A percentile compares a stretch with the other conserved stretches of the same genome.
phyloP scores from a whole-genome alignment of 2,113 vertebrate species.

The Cynoglossus semilaevis region DNA sequence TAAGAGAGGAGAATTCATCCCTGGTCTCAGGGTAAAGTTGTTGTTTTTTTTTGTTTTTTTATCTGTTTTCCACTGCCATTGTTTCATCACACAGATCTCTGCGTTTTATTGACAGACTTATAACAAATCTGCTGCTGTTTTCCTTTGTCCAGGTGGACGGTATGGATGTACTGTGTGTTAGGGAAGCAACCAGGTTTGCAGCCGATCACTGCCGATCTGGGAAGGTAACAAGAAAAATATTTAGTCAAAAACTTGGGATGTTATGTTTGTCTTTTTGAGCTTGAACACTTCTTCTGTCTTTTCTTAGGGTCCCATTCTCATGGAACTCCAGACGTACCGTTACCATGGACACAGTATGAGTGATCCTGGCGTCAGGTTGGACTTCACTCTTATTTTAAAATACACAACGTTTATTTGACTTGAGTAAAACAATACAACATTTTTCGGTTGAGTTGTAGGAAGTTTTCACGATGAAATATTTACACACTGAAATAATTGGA shows the following conservation, averaged over 20 bases:
- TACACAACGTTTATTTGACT: no score
- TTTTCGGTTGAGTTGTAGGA: no score
- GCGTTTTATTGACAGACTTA: no score
- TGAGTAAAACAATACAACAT: no score
- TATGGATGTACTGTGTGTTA: conserved; percentile 91
- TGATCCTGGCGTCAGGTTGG: conserved; percentile 94
- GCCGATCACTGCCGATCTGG: conserved; percentile 87
- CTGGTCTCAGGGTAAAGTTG: conserved; percentile 82
- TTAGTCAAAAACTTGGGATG: background rate
- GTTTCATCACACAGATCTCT: background rate
- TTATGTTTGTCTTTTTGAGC: background rate
- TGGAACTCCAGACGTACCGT: conserved; percentile 97
- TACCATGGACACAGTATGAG: conserved; percentile 99
- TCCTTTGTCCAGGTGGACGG: conserved; percentile 83
- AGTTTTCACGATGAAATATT: no score
- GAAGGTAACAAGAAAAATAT: conserved; percentile 74
- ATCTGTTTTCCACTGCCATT: background rate
- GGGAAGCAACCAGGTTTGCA: conserved; percentile 89
- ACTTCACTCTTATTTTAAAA: background rate
- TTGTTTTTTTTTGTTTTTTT: no score
- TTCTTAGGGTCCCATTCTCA: conserved; percentile 88
- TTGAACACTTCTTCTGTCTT: background rate
- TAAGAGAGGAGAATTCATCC: conserved; percentile 88
- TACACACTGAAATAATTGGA: no score
- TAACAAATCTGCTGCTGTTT: background rate